These are phyloP conservation scores for Dipus sagitta DNA, from an alignment of 2,797 vertebrate species.

Conservation along the genomic window DNA sequence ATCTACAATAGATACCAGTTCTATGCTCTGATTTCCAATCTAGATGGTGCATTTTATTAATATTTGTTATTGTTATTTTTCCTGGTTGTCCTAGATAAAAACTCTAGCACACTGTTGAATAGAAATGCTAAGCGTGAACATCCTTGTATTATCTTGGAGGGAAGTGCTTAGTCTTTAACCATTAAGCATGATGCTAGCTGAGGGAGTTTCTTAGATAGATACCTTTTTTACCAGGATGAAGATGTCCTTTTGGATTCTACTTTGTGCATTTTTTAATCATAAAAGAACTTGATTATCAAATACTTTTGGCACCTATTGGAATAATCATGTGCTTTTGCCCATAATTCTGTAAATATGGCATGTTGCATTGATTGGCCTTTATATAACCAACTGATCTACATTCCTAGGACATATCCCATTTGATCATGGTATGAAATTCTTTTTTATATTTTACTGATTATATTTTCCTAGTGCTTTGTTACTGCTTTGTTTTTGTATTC, in stretches of 20 bases:
- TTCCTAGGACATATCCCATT: background rate
- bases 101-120: background rate
- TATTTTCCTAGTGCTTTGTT: slow-evolving; percentile 19
- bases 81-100: slow-evolving; percentile 1
- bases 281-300: background rate
- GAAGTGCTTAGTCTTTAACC: background rate
- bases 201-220: background rate
- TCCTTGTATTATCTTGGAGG: background rate
- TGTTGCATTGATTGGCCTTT: background rate
- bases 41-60: background rate
- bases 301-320: background rate
- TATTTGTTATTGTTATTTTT: background rate
- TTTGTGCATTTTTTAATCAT: slow-evolving; percentile 14
- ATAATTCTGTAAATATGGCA: background rate
- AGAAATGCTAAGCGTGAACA: background rate
- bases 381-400: background rate
- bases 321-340: background rate
- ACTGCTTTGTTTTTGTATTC: background rate
- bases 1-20: slow-evolving; percentile 2
- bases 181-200: background rate
- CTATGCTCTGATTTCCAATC: background rate
- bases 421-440: background rate
- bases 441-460: background rate
- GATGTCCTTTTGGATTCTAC: background rate
- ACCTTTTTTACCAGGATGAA: background rate